Conservation (phyloP, 2,888 invertebrate species). For the Seladonia tumulorum region DNA sequence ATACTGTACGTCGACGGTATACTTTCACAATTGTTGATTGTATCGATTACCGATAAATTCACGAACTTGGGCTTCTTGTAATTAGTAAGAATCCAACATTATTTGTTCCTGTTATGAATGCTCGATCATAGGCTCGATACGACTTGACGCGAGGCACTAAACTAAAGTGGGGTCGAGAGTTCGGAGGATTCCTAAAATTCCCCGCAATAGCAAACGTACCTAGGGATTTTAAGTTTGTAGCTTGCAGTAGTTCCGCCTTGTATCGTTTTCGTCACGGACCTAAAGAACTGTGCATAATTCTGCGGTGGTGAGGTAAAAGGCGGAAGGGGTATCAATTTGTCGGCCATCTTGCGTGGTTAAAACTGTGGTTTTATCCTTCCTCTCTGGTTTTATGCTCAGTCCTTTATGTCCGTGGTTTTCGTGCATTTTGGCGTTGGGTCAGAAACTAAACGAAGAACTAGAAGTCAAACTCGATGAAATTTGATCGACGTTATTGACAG, state of each 20-base stretch:
- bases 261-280: no score
- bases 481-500: not conserved
- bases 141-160: not conserved
- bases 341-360: no score
- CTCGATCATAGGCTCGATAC: not conserved
- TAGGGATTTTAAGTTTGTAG: not conserved
- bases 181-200: not conserved
- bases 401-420: not conserved
- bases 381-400: no score
- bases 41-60: not conserved
- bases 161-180: not conserved
- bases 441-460: not conserved
- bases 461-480: not conserved
- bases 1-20: not conserved
- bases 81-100: not conserved
- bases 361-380: no score
- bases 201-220: not conserved
- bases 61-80: not conserved
- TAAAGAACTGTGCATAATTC: no score
- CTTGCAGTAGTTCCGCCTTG: not conserved
- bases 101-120: not conserved
- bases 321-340: no score
- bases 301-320: no score
- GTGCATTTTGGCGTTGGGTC: not conserved
- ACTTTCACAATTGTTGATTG: not conserved